These are phyloP conservation scores for Aldabrachelys gigantea DNA, from an alignment of 2,113 vertebrate genomes.

Conservation along the genomic window DNA sequence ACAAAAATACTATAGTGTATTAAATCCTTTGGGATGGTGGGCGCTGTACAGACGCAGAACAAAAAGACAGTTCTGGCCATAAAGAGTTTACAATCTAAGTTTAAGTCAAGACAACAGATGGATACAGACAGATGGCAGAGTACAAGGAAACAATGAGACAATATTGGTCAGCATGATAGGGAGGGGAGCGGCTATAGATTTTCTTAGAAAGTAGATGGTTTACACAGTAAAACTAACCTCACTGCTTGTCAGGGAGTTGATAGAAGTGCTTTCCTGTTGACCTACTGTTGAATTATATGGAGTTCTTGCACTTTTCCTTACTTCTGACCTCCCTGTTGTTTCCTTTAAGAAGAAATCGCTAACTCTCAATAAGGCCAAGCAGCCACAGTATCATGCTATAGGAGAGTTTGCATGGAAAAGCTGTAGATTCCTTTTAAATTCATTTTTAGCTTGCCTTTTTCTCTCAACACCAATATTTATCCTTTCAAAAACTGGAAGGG, in stretches of 20 bases:
- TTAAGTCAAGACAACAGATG: not conserved
- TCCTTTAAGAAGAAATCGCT: not conserved
- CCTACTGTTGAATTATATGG: constrained; percentile 41
- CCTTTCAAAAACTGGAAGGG: not conserved
- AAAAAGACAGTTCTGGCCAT: not conserved
- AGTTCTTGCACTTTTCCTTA: not conserved
- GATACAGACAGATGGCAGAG: not conserved
- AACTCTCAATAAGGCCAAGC: not conserved
- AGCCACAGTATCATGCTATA: not conserved
- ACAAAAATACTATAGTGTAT: not conserved
- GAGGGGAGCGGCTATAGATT: not conserved
- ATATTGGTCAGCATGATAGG: not conserved
- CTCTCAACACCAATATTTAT: not conserved
- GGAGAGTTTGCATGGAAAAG: not conserved
- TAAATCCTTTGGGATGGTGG: not conserved
- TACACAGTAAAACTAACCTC: constrained; percentile 8
- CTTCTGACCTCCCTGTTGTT: constrained; percentile 22
- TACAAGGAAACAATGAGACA: not conserved
- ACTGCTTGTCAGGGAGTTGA: not conserved
- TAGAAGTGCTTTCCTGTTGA: not conserved
- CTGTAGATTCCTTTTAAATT: not conserved
- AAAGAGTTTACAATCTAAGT: not conserved
- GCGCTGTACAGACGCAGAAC: not conserved
- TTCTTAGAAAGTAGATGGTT: not conserved
- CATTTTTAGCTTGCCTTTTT: constrained; percentile 13